Conservation (phyloP, 30 jellyfish, hydroid and myxozoan genomes). For the Aurelia sp. region DNA sequence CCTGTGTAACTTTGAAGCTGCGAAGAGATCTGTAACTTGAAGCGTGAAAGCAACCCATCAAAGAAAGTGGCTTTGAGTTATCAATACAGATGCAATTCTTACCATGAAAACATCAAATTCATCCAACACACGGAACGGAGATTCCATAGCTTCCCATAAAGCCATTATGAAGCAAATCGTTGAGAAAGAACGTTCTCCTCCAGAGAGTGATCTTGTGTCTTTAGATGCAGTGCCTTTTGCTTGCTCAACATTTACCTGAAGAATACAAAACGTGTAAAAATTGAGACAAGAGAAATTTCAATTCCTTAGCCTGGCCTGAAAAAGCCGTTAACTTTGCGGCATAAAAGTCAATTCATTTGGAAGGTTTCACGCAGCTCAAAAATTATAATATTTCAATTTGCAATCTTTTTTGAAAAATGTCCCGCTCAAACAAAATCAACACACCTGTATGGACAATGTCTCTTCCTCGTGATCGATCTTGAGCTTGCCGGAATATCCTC, state of each 20-base stretch:
- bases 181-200: constrained; percentile 99
- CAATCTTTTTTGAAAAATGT: no score
- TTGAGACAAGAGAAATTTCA: no score
- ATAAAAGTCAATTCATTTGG: no score
- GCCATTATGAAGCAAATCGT: constrained; percentile 99
- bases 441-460: constrained; percentile 83
- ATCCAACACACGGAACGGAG: constrained; percentile 98
- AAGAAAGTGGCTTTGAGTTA: no score
- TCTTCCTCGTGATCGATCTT: constrained; percentile 87
- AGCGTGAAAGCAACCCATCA: no score
- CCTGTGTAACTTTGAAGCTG: no score
- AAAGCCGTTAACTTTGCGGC: no score
- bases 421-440: background rate
- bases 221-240: constrained; percentile 88
- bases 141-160: constrained; percentile 99
- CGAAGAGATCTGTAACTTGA: no score
- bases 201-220: constrained; percentile 96
- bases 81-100: background rate
- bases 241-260: constrained; percentile 95
- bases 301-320: no score
- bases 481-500: constrained; percentile 95
- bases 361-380: no score
- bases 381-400: no score
- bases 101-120: constrained; percentile 99
- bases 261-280: background rate